Percentiles rank a stretch among this genome's conserved stretches.
These are phyloP conservation scores for Synanthedon myopaeformis DNA, from an alignment of 2,888 invertebrate species.

Conservation along the genomic window DNA sequence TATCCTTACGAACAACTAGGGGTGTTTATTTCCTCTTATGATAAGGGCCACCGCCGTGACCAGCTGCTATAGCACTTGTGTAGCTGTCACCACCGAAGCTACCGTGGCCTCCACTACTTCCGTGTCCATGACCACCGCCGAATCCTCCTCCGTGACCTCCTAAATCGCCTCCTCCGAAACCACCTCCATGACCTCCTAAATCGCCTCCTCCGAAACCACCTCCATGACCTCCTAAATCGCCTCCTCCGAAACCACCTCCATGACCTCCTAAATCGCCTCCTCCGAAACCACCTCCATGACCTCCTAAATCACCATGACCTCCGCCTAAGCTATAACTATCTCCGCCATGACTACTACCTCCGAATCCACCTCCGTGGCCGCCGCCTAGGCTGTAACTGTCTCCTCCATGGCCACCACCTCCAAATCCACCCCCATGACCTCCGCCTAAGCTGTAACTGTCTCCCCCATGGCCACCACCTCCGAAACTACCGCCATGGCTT, in stretches of 20 bases:
- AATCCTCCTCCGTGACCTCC: slow-evolving; percentile 20
- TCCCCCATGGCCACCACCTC: slow-evolving; percentile 2
- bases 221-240: slow-evolving; percentile 31
- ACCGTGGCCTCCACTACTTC: slow-evolving; percentile 16
- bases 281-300: slow-evolving; percentile 8
- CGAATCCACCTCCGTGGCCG: slow-evolving; percentile 16
- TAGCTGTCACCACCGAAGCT: slow-evolving; percentile 48
- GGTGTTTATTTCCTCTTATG: slow-evolving; percentile 35
- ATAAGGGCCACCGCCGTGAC: slow-evolving; percentile 63
- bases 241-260: slow-evolving; percentile 23
- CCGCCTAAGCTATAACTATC: slow-evolving; percentile 20
- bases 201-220: no score
- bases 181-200: slow-evolving; percentile 15
- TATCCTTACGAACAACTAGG: slow-evolving; percentile 10
- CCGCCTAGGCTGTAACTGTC: slow-evolving; percentile 11
- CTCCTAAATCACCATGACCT: slow-evolving; percentile 24
- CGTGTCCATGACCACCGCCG: slow-evolving; percentile 24
- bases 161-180: slow-evolving; percentile 15
- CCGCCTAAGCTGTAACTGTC: slow-evolving; percentile 1
- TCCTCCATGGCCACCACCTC: slow-evolving; percentile 12
- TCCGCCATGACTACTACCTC: slow-evolving; percentile 14
- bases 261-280: slow-evolving; percentile 20
- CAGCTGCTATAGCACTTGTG: slow-evolving; percentile 49
- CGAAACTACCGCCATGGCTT: slow-evolving; percentile 7
- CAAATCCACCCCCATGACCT: slow-evolving; percentile 1